A percentile compares a stretch with the other conserved stretches of the same genome.
Evolutionary conservation across 1,140 invertebrate genomes (phyloP).

Genomic region (Rhopalosiphum maidis): DNA sequence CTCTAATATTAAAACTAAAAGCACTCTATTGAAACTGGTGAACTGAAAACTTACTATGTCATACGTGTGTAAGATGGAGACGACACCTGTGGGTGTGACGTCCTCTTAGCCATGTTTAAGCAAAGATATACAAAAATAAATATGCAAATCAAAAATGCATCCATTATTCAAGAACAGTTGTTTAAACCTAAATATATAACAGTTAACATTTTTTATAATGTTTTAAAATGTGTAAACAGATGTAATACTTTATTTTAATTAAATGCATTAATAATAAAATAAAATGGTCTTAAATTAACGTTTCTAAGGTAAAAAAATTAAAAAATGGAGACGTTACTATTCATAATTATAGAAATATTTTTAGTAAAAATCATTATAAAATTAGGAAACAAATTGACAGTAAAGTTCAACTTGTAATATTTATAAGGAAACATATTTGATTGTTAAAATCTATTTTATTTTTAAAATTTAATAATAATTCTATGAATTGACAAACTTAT

Average conservation of each 20-base stretch:
- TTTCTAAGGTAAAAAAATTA: background rate
- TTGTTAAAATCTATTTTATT: background rate
- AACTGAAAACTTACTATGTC: too few species aligned
- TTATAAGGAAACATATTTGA: background rate
- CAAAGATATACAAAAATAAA: too few species aligned
- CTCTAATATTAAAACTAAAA: too few species aligned
- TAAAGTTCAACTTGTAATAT: background rate
- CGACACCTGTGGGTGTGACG: too few species aligned
- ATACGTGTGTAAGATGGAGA: too few species aligned
- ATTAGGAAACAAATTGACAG: background rate
- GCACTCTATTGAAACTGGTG: too few species aligned
- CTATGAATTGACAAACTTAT: background rate
- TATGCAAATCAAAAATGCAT: too few species aligned
- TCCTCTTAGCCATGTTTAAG: too few species aligned
- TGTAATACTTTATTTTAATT: background rate
- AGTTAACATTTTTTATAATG: background rate
- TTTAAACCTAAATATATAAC: too few species aligned
- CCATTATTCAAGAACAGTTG: too few species aligned
- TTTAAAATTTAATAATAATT: slow-evolving; percentile 22
- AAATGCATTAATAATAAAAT: background rate
- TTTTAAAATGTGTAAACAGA: background rate
- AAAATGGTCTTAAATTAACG: background rate
- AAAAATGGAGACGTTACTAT: background rate
- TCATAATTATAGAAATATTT: background rate
- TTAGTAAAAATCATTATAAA: background rate